Evolutionary conservation across 2,888 invertebrate species (phyloP).

Genomic region (Sycophila texana): DNA sequence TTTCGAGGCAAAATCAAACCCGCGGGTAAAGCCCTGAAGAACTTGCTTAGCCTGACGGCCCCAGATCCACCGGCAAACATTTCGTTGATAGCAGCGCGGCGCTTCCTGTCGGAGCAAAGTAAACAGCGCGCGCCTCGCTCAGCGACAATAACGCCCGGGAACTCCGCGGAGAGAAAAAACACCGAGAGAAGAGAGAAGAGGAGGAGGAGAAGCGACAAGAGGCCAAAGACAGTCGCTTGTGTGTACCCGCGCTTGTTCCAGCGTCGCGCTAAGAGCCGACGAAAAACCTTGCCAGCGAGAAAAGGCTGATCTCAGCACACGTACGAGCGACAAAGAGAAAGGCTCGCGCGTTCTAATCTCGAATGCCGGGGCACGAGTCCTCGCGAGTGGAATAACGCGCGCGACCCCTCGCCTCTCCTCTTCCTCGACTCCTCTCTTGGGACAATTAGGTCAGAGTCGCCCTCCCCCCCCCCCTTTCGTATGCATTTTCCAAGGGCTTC

Average conservation of each 20-base stretch:
- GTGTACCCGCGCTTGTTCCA: constrained; percentile 23
- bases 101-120: too few relatives aligned
- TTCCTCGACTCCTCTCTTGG: not conserved
- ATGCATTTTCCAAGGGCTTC: constrained; percentile 34
- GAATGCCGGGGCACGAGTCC: constrained; percentile 44
- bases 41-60: too few relatives aligned
- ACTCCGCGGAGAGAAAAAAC: too few relatives aligned
- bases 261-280: constrained; percentile 24
- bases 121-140: too few relatives aligned
- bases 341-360: constrained; percentile 37
- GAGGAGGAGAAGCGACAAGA: too few relatives aligned
- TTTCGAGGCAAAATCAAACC: too few relatives aligned
- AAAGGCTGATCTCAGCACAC: constrained; percentile 40
- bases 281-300: not conserved
- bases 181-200: too few relatives aligned
- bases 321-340: constrained; percentile 10
- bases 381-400: constrained; percentile 48
- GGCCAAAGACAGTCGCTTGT: not conserved
- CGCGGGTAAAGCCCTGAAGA: too few relatives aligned
- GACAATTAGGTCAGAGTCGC: constrained; percentile 50
- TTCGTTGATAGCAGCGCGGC: too few relatives aligned
- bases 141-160: too few relatives aligned
- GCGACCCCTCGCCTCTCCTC: not conserved
- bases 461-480: constrained; percentile 7
- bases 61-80: too few relatives aligned